A percentile compares a stretch with the other conserved stretches of the same genome.
These are phyloP conservation scores for Mythimna ferrago DNA, from an alignment of 2,888 invertebrate genomes.

Conservation along the genomic window DNA sequence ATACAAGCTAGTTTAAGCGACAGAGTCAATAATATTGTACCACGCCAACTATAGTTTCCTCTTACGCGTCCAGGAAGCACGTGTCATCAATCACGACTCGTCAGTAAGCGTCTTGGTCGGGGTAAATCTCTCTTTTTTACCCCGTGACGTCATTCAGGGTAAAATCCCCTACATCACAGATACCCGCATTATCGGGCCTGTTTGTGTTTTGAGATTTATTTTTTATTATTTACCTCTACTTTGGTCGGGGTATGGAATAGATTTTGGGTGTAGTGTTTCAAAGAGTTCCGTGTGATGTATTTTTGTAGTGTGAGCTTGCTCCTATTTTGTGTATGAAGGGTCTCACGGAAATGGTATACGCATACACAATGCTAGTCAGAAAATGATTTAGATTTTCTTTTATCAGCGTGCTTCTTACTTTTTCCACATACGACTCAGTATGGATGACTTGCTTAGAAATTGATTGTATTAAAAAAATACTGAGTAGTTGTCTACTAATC, in stretches of 20 bases:
- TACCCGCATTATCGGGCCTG: slow-evolving; percentile 46
- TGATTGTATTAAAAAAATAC: too few species aligned
- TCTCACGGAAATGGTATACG: background rate
- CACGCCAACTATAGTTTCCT: slow-evolving; percentile 23
- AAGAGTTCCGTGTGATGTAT: background rate
- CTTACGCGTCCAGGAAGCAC: slow-evolving; percentile 52
- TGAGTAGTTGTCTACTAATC: too few species aligned
- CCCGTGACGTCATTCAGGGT: slow-evolving; percentile 38
- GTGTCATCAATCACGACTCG: slow-evolving; percentile 76
- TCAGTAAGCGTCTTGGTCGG: slow-evolving; percentile 68
- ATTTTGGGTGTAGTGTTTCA: slow-evolving; percentile 18
- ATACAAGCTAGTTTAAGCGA: too few species aligned
- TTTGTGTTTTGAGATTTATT: slow-evolving; percentile 57
- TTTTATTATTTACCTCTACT: slow-evolving; percentile 44
- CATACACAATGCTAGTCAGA: background rate
- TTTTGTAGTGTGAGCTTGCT: background rate
- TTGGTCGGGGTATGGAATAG: slow-evolving; percentile 32
- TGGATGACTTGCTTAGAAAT: too few species aligned
- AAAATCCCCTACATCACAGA: slow-evolving; percentile 33
- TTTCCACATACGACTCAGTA: background rate
- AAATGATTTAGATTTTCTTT: background rate
- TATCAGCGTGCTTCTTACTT: too few species aligned
- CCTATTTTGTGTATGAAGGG: background rate
- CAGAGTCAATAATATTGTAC: too few species aligned
- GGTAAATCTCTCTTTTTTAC: slow-evolving; percentile 80